These are phyloP conservation scores for Zophobas atratus DNA, from an alignment of 1,140 invertebrate species.

Conservation along the genomic window DNA sequence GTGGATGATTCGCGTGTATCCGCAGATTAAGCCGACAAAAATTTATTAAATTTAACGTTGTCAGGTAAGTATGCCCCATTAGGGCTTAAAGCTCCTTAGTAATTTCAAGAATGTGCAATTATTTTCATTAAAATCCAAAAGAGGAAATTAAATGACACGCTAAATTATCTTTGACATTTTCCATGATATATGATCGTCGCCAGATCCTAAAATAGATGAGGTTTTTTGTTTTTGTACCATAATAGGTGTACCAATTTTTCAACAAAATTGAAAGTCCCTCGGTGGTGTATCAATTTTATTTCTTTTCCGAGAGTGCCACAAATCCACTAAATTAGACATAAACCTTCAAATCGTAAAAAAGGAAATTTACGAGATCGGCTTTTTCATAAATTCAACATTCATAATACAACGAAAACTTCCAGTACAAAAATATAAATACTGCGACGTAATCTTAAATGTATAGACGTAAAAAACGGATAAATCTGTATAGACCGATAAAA, in stretches of 20 bases:
- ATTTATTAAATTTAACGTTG: constrained; percentile 12
- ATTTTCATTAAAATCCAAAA: constrained; percentile 29
- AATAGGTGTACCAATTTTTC: background rate
- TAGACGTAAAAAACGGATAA: constrained; percentile 12
- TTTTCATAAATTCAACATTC: constrained; percentile 17
- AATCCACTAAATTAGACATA: constrained; percentile 26
- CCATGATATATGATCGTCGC: background rate
- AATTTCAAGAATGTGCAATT: constrained; percentile 42
- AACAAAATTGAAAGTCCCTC: background rate
- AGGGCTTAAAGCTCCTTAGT: background rate
- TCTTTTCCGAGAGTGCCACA: constrained; percentile 17
- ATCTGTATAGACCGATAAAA: constrained; percentile 25
- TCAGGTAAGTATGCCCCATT: background rate
- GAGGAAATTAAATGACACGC: constrained; percentile 18
- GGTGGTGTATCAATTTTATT: background rate
- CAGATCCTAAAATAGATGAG: constrained; percentile 9
- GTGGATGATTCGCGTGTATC: background rate
- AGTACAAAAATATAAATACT: constrained; percentile 12
- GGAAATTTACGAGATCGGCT: constrained; percentile 14
- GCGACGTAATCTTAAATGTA: constrained; percentile 18
- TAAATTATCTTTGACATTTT: constrained; percentile 25
- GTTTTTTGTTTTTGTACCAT: background rate
- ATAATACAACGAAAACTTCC: constrained; percentile 10
- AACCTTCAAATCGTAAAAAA: constrained; percentile 18
- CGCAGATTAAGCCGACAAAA: background rate